phyloP scores from a whole-genome alignment of 2,888 invertebrate genomes.

The Reticulitermes lucifugus region DNA sequence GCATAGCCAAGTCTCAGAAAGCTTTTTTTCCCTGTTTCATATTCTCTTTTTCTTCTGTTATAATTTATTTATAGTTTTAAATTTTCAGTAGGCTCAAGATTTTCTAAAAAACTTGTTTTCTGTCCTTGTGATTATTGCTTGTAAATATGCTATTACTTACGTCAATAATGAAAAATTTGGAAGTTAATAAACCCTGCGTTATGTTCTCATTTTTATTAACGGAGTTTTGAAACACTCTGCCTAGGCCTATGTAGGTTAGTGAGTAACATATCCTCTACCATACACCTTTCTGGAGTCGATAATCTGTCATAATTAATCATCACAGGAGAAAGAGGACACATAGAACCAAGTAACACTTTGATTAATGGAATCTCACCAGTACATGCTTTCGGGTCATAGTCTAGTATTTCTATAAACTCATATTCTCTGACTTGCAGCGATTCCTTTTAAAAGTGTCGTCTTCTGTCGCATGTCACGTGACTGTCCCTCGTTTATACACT shows the following conservation, averaged over 20 bases:
- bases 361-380: slow-evolving; percentile 36
- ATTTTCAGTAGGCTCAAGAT: too few relatives aligned
- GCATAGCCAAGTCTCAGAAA: too few relatives aligned
- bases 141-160: too few relatives aligned
- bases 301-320: slow-evolving; percentile 42
- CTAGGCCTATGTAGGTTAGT: not conserved
- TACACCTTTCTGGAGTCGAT: slow-evolving; percentile 28
- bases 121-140: too few relatives aligned
- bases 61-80: too few relatives aligned
- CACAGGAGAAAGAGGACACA: slow-evolving; percentile 14
- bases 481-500: not conserved
- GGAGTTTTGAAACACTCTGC: not conserved
- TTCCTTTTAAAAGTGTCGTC: not conserved
- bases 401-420: slow-evolving; percentile 10
- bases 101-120: too few relatives aligned
- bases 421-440: not conserved
- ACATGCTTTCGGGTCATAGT: not conserved
- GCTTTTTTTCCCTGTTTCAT: too few relatives aligned
- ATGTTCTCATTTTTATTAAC: too few relatives aligned
- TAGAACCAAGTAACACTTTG: slow-evolving; percentile 21
- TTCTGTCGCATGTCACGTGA: not conserved
- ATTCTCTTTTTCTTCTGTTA: too few relatives aligned
- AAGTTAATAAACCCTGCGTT: too few relatives aligned
- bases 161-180: too few relatives aligned
- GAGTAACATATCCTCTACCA: not conserved